A percentile compares a stretch with the other conserved stretches of the same genome.
phyloP scores from a whole-genome alignment of 1,140 invertebrate species.

The Brachionus manjavacas region DNA sequence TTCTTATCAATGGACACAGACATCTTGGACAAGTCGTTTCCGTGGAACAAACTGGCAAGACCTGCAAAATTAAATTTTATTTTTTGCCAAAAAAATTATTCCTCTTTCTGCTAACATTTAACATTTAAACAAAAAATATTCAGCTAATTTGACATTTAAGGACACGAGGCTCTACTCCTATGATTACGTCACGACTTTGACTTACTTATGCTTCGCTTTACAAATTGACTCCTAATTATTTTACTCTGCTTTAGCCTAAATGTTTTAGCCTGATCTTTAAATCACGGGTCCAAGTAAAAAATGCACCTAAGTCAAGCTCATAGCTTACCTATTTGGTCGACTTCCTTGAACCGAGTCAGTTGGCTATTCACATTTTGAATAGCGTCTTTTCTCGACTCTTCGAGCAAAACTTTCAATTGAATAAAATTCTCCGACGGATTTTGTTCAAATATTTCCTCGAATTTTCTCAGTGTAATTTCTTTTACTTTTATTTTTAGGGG shows the following conservation, averaged over 20 bases:
- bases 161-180: background rate
- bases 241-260: background rate
- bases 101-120: background rate
- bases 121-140: conserved; percentile 2
- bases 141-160: background rate
- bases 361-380: background rate
- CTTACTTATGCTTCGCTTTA: conserved; percentile 25
- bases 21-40: background rate
- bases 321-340: conserved; percentile 7
- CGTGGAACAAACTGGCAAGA: conserved; percentile 7
- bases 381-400: background rate
- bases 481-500: conserved; percentile 11
- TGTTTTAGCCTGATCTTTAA: background rate
- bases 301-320: background rate
- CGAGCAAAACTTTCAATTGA: background rate
- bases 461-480: background rate
- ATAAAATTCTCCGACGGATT: background rate
- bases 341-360: background rate
- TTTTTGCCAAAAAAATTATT: background rate
- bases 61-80: background rate
- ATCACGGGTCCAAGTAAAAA: background rate
- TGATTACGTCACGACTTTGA: background rate
- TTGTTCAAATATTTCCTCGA: conserved; percentile 20
- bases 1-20: background rate
- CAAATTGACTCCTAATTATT: background rate